phyloP scores from a whole-genome alignment of 2,797 vertebrate genomes.

The Phrynocephalus vlangalii region DNA sequence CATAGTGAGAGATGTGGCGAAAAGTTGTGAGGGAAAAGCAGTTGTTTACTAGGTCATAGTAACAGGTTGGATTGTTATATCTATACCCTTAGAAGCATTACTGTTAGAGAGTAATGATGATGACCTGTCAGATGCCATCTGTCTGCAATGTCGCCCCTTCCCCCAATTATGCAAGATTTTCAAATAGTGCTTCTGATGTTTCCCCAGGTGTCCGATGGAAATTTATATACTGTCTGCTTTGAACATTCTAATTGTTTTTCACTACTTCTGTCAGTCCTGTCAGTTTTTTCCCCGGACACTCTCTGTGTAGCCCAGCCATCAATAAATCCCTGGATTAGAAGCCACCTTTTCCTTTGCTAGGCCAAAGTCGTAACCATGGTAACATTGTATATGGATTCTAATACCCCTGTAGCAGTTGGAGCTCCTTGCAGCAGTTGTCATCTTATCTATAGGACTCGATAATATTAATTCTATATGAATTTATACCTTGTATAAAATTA shows the following conservation, averaged over 20 bases:
- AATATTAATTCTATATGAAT: too few species aligned
- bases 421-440: slow-evolving; percentile 13
- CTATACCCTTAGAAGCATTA: neutral
- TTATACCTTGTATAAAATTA: neutral
- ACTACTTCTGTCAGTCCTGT: neutral
- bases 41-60: neutral
- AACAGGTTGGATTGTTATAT: neutral
- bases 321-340: slow-evolving; percentile 15
- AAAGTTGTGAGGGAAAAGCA: neutral
- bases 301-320: neutral
- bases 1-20: neutral
- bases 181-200: slow-evolving; percentile 2
- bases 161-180: slow-evolving; percentile 19
- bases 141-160: slow-evolving; percentile 10
- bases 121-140: neutral
- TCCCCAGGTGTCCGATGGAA: neutral
- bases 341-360: slow-evolving; percentile 9
- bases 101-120: neutral
- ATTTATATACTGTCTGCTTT: slow-evolving; percentile 25
- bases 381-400: neutral
- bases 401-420: neutral
- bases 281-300: slow-evolving; percentile 23
- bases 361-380: slow-evolving; percentile 17
- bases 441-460: neutral
- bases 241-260: slow-evolving; percentile 17